A percentile compares a stretch with the other conserved stretches of the same genome.
These are phyloP conservation scores for Anomalospiza imberbis DNA, from an alignment of 2,797 vertebrate species.

Conservation along the genomic window DNA sequence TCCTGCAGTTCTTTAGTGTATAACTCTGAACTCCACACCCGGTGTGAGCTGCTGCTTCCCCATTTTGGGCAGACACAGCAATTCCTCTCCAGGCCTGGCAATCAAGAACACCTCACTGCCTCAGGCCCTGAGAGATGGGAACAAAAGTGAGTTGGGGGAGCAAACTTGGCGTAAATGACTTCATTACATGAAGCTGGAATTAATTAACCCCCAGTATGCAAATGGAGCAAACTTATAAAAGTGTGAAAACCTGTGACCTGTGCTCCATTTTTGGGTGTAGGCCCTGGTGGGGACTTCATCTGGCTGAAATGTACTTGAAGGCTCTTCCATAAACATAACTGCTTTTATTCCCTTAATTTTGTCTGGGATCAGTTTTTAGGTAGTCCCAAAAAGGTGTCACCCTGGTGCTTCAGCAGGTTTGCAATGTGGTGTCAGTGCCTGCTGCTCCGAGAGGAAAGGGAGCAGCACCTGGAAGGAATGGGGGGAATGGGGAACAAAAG, in stretches of 20 bases:
- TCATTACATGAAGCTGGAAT: neutral
- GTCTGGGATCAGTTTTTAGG: neutral
- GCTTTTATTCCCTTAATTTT: neutral
- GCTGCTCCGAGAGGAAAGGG: too few relatives aligned
- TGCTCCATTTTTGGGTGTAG: accelerated
- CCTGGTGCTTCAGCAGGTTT: neutral
- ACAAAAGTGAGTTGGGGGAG: neutral
- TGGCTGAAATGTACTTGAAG: neutral
- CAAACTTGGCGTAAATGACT: neutral
- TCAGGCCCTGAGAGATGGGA: neutral
- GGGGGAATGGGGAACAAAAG: too few relatives aligned
- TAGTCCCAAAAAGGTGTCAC: too few relatives aligned
- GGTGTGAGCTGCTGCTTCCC: neutral
- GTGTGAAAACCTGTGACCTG: accelerated
- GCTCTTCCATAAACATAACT: accelerated
- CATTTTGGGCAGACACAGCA: neutral
- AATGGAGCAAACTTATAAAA: neutral
- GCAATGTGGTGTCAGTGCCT: accelerated
- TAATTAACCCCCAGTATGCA: neutral
- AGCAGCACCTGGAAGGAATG: accelerated
- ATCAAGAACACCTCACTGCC: neutral
- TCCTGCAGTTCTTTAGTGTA: accelerated
- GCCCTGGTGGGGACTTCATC: neutral
- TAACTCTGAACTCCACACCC: neutral
- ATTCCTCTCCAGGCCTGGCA: neutral